phyloP scores from a whole-genome alignment of 2,113 vertebrate genomes.

The Nibea albiflora region DNA sequence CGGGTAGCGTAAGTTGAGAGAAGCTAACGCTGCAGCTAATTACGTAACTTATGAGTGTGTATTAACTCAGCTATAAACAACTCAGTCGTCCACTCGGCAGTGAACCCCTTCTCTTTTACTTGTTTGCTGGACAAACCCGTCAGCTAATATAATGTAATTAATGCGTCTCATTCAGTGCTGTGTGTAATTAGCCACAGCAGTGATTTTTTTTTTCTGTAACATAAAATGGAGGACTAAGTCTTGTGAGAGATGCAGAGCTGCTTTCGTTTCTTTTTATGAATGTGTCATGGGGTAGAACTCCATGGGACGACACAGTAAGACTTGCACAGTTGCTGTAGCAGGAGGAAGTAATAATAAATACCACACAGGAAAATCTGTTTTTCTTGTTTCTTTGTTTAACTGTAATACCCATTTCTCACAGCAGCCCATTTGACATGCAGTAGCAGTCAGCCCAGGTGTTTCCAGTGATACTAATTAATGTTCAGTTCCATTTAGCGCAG shows the following conservation, averaged over 20 bases:
- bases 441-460: no score
- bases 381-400: neutral
- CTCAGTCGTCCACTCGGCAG: neutral
- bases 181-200: slow-evolving; percentile 7
- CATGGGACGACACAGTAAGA: neutral
- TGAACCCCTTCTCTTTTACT: neutral
- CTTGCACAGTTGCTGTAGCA: neutral
- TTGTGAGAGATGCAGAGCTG: no score
- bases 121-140: neutral
- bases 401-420: no score
- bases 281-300: no score
- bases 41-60: neutral
- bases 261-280: neutral
- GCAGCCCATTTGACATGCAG: no score
- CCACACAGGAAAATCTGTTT: neutral
- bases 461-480: no score
- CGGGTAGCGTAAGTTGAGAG: no score
- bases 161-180: neutral
- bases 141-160: neutral
- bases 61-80: neutral
- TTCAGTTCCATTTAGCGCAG: no score
- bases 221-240: no score
- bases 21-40: slow-evolving; percentile 63
- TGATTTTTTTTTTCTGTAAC: neutral
- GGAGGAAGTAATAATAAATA: no score